Conservation (phyloP, 2,797 vertebrate genomes). For the Hypotaenidia philippensis region DNA sequence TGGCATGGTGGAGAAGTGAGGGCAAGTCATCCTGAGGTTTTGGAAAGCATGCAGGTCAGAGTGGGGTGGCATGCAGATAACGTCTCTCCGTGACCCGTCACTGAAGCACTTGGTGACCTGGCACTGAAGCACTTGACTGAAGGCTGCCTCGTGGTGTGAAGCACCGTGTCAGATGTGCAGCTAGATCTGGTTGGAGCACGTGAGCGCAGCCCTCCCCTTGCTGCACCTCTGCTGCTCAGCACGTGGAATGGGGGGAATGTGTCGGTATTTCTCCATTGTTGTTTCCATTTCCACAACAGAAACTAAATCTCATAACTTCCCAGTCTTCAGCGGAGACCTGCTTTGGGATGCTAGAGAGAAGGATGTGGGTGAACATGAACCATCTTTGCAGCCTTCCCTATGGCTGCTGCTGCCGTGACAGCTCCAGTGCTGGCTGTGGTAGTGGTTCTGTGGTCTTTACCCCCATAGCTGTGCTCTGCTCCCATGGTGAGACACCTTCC, state of each 20-base stretch:
- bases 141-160: not conserved
- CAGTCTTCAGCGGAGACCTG: fast-evolving
- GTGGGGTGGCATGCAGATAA: fast-evolving
- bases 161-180: not conserved
- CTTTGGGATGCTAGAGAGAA: not conserved
- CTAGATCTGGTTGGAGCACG: not conserved
- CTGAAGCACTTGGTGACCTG: not conserved
- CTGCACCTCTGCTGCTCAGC: fast-evolving
- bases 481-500: not conserved
- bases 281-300: not conserved
- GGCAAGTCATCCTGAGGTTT: not conserved
- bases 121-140: fast-evolving
- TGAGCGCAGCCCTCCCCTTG: not conserved
- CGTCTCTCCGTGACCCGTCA: fast-evolving
- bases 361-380: not conserved
- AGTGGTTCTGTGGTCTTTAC: not conserved
- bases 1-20: not conserved
- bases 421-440: fast-evolving
- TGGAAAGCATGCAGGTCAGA: fast-evolving
- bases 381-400: not conserved
- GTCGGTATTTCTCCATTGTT: not conserved
- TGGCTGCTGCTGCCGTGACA: fast-evolving
- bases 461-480: not conserved
- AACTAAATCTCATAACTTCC: not conserved
- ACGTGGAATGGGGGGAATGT: not conserved